Base-by-base conservation (phyloP, 1,140 invertebrate species). In the Philopotamus ludificatus region DNA sequence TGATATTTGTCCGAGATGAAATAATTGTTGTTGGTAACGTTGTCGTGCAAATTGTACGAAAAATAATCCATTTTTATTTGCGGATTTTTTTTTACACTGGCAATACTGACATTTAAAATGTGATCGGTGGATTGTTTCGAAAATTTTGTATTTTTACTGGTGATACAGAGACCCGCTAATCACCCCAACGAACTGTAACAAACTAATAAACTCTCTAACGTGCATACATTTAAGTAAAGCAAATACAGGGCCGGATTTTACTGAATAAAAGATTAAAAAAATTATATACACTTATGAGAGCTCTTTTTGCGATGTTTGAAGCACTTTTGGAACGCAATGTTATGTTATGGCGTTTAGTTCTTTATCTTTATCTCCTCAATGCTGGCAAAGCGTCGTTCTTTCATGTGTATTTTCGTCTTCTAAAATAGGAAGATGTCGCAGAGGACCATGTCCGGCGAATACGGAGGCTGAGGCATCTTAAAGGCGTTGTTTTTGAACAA, bases 161-260 rank as follows among this genome's bases (percentile, higher is more conserved):
- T n/a, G n/a, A n/a, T n/a, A n/a, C n/a, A n/a, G n/a, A n/a, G 28
- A 4, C 28, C 28, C 4, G 12, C 28, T 12, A 12, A 34, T 7
- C 28, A 34, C 12, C 12, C 28, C 28, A 12, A 12, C 28, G 28
- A 12, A 12, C 16, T 22, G 57, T 25, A 47, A 49, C 22, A 3
- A 39, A 60, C 57, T 60, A 60, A 60, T 60, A 60, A 60, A 60
- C 22, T 47, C 47, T 15, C 47, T 42, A 22, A 60, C 47, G 57
- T 15, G 21, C 12, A 18, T 41, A 15, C 18, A 12, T 47, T 47
- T 47, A 47, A 60, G 44, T 60, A 28, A 60, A 60, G 47, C 21
- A 28, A 18, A 22, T 10, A 47, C 57, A 60, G 57, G 22, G 44
- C 10, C 42, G 26, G 8, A 60, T 15, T 47, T 25, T 53, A 28